These are phyloP conservation scores for Percina caprodes DNA, from an alignment of 2,113 vertebrate genomes.

Conservation along the genomic window DNA sequence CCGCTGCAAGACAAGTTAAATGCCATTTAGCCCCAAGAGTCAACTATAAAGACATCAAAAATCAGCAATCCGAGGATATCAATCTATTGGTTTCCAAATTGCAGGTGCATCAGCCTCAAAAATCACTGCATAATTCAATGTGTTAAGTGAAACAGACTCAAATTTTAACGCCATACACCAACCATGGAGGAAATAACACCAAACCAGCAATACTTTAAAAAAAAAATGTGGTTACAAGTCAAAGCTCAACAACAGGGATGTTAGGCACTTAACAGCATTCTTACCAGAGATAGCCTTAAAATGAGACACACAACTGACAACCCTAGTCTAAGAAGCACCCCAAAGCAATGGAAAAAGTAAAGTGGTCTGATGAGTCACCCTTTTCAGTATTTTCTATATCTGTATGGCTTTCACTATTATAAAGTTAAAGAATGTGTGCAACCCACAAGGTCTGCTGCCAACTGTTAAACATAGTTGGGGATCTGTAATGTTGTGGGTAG, in stretches of 20 bases:
- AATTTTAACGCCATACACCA: background rate
- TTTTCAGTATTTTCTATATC: background rate
- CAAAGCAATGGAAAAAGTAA: background rate
- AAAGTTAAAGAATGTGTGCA: background rate
- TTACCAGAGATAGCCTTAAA: background rate
- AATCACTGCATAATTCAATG: background rate
- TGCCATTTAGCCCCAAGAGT: background rate
- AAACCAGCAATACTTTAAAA: background rate
- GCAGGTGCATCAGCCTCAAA: background rate
- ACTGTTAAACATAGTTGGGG: background rate
- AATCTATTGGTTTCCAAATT: background rate
- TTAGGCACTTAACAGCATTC: background rate
- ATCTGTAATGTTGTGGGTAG: slow-evolving; percentile 1
- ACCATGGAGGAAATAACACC: background rate
- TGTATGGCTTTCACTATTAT: background rate
- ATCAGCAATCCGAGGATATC: background rate
- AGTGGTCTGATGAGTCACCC: background rate
- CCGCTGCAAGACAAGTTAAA: background rate
- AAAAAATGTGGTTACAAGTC: background rate
- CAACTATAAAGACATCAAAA: background rate
- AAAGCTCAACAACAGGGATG: background rate
- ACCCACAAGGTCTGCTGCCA: background rate
- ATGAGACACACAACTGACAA: background rate
- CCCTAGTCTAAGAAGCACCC: background rate
- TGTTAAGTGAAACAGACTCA: background rate